Conservation (phyloP, 2,888 invertebrate species). For the Caenorhabditis doughertyi region DNA sequence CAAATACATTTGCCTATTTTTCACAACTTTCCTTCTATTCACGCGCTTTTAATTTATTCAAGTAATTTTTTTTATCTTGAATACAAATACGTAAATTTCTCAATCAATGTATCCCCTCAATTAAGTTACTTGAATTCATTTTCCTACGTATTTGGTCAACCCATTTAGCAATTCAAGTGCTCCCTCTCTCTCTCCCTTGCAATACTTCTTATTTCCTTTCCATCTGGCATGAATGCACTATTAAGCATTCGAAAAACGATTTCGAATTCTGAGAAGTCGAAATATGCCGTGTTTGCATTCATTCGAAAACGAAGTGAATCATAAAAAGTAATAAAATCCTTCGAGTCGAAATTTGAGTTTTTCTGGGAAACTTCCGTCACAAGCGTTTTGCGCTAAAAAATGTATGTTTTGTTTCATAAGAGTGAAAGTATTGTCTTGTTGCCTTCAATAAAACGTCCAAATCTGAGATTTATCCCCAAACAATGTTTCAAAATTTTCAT, state of each 20-base stretch:
- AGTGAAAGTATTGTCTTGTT: too few relatives aligned
- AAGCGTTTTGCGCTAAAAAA: neutral
- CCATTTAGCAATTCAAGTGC: conserved; percentile 1
- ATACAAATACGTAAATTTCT: too few relatives aligned
- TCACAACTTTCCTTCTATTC: too few relatives aligned
- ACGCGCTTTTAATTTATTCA: neutral
- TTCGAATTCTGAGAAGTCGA: neutral
- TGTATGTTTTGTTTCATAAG: neutral
- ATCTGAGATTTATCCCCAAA: neutral
- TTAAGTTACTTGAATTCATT: neutral
- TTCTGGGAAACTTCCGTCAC: neutral
- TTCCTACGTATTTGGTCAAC: neutral
- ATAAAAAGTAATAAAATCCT: neutral
- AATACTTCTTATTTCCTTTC: neutral
- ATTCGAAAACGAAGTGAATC: neutral
- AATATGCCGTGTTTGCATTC: conserved; percentile 3
- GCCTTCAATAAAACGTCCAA: too few relatives aligned
- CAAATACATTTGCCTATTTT: too few relatives aligned
- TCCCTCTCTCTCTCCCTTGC: neutral
- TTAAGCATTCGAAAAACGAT: neutral
- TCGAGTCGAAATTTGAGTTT: conserved; percentile 1
- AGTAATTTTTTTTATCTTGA: neutral
- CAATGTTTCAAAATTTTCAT: neutral
- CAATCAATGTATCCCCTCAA: too few relatives aligned
- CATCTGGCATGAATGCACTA: conserved; percentile 6